Base-by-base conservation (phyloP, 2,888 invertebrate species). In the Andrena minutula region DNA sequence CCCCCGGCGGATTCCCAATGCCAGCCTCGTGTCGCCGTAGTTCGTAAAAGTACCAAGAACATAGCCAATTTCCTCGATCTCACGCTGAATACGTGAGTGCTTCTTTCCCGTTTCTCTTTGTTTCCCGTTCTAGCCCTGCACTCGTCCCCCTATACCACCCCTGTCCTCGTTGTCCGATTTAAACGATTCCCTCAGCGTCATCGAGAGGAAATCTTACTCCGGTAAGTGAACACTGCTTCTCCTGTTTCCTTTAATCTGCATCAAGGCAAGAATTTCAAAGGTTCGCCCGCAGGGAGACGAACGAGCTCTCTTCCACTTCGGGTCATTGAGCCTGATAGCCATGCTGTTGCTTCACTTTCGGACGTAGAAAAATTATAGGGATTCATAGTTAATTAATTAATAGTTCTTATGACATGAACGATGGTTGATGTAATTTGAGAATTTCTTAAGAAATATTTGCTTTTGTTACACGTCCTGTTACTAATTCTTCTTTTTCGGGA, bases 51-150 rank as follows among this genome's bases (percentile, higher is more conserved):
- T 66, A 58, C 71, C 56, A 66, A 71, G 75, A 82, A 77, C 72
- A 49, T 61, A 56, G 66, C 79, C 82, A 88, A 89, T 89, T 88
- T 86, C 72, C 79, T 64, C 79, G 82, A 82, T 82, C 85, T 83
- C 79, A 64, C 72, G 66, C 60, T 77, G 86, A 89, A 88, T 88
- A 88, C 83, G 84, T 41, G 86, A 89, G 56, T 60, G 72, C 63
- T 66, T 23, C 60, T 72, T 66, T 66, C 66, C 65, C 60, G 70
- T 61, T 66, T 73, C 82, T 23, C 82, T 63, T 71, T 75, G 58
- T 68, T 69, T 69, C 51, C 71, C 74, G 41, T 71, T 64, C 74
- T 81, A 16, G 4, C 30, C 12, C 23, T 51, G 71, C 30, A 41
- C 0, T 32, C 10, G 12, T 28, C 35, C 20, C 10, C 8, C 41